phyloP scores from a whole-genome alignment of 2,888 invertebrate genomes.

The Hylaea fasciaria region DNA sequence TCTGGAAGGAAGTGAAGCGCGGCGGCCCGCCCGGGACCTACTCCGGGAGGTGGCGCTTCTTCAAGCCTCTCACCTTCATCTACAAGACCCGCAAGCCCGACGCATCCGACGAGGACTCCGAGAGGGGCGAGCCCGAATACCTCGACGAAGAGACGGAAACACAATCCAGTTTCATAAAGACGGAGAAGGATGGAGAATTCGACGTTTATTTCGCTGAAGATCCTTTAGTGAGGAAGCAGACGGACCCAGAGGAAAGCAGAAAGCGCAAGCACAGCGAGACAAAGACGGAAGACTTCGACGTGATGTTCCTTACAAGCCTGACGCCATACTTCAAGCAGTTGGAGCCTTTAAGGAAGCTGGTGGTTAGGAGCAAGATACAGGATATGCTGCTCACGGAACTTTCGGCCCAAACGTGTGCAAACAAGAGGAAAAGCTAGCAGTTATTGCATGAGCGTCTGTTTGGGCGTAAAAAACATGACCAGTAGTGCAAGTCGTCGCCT shows the following conservation, averaged over 20 bases:
- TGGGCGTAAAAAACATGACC: no score
- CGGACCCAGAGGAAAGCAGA: not conserved
- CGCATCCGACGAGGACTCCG: not conserved
- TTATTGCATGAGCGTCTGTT: not conserved
- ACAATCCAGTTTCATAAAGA: not conserved
- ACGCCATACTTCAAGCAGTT: conserved; percentile 60
- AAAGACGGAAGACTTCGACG: not conserved
- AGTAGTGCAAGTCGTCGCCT: no score
- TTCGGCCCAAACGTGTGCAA: not conserved
- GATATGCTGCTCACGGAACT: conserved; percentile 54
- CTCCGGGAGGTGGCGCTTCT: conserved; percentile 58
- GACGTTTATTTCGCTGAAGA: not conserved
- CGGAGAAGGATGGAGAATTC: not conserved
- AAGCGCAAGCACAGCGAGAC: not conserved
- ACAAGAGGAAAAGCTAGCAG: not conserved
- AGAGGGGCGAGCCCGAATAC: not conserved
- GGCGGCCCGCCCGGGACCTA: conserved; percentile 45
- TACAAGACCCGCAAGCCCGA: not conserved
- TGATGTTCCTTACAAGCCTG: conserved; percentile 46
- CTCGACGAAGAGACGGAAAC: conserved; percentile 1
- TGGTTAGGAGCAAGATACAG: conserved; percentile 65
- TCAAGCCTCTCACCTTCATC: conserved; percentile 33
- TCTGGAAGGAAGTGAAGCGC: conserved; percentile 53
- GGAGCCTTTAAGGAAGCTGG: conserved; percentile 60
- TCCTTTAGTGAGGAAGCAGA: not conserved